Evolutionary conservation across 23 tunicate genomes (phyloP).

Genomic region (Pegea sp.): DNA sequence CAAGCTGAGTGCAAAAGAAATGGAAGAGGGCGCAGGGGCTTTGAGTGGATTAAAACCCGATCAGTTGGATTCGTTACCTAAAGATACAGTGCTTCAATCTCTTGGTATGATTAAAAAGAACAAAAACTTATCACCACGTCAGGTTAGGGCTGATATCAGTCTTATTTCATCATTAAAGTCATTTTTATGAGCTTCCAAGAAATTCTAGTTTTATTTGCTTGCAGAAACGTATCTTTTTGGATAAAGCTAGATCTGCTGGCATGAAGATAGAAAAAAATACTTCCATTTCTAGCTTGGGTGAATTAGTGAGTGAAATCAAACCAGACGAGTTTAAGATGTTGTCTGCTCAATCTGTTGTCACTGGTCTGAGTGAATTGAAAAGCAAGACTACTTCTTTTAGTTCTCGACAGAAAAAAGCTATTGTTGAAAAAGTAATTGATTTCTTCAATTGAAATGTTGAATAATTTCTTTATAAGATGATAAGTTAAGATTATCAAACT

Average conservation of each 20-base stretch:
- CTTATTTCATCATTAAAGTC: background rate
- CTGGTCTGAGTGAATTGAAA: constrained; percentile 8
- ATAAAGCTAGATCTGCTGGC: background rate
- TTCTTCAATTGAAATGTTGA: background rate
- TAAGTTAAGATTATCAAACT: no score
- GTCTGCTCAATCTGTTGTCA: constrained; percentile 1
- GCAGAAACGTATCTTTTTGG: background rate
- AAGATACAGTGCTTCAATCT: constrained; percentile 7
- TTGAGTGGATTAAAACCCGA: constrained; percentile 25
- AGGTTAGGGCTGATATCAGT: background rate
- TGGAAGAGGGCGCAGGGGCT: constrained; percentile 42
- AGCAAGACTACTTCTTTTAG: constrained; percentile 6
- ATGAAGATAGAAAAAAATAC: background rate
- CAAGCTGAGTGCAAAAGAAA: constrained; percentile 2
- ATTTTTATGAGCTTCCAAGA: background rate
- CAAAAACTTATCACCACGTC: background rate
- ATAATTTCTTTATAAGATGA: no score
- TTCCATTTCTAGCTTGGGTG: constrained; percentile 1
- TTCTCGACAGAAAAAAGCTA: constrained; percentile 13
- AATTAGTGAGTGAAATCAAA: constrained; percentile 11
- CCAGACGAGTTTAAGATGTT: constrained; percentile 16
- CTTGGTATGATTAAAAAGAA: background rate
- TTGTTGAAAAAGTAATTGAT: constrained; percentile 9
- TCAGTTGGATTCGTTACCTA: constrained; percentile 23
- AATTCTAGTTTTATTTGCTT: background rate